phyloP scores from a whole-genome alignment of 2,888 invertebrate genomes.

The Proisotoma minuta region DNA sequence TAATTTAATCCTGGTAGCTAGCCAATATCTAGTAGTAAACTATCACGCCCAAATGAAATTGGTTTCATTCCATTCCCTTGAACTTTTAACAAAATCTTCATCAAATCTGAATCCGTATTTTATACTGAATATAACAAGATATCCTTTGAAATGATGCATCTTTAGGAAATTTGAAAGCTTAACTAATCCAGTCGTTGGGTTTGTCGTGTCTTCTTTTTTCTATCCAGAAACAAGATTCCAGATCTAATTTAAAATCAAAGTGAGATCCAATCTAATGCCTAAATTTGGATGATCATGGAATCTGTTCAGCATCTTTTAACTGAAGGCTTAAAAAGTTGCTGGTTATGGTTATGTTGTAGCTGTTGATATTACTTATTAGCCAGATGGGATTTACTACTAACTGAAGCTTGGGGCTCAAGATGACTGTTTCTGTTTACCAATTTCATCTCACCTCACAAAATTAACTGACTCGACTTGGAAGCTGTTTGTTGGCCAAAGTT shows the following conservation, averaged over 20 bases:
- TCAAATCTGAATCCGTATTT: background rate
- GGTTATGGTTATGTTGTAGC: background rate
- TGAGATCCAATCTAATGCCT: background rate
- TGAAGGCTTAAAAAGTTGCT: background rate
- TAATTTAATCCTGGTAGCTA: constrained; percentile 6
- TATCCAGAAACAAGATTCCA: no score
- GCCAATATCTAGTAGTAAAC: no score
- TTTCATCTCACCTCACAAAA: no score
- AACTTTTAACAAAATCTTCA: background rate
- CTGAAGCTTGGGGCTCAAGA: background rate
- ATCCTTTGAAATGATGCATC: no score
- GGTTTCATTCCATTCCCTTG: background rate
- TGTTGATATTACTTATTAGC: constrained; percentile 8
- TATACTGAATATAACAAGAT: no score
- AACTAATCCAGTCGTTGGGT: no score
- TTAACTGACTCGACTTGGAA: no score
- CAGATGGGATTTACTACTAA: constrained; percentile 3
- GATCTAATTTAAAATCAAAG: background rate
- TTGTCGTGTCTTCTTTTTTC: no score
- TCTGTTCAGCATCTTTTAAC: background rate
- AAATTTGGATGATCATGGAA: no score
- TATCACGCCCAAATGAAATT: constrained; percentile 16
- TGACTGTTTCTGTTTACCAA: no score
- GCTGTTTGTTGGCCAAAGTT: no score
- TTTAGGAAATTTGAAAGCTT: no score